A percentile compares a stretch with the other conserved stretches of the same genome.
These are phyloP conservation scores for Bombus waltoni DNA, from an alignment of 1,140 invertebrate genomes.

Conservation along the genomic window DNA sequence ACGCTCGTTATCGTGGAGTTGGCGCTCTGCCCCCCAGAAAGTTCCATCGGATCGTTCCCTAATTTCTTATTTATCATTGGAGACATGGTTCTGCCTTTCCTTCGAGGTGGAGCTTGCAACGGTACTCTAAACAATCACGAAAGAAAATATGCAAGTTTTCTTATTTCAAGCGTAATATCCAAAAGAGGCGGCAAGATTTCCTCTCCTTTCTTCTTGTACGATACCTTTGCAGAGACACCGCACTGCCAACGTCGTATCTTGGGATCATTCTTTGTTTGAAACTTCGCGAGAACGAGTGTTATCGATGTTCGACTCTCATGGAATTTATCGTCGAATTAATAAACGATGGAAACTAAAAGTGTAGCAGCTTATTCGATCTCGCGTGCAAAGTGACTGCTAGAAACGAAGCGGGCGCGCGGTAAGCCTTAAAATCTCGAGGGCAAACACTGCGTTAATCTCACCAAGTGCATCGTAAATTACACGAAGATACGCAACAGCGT, in stretches of 20 bases:
- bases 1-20: slow-evolving; percentile 91
- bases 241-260: slow-evolving; percentile 76
- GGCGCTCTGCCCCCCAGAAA: slow-evolving; percentile 80
- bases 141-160: not conserved
- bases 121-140: slow-evolving; percentile 72
- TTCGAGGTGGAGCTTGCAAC: slow-evolving; percentile 74
- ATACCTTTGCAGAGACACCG: slow-evolving; percentile 76
- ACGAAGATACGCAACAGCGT: not conserved
- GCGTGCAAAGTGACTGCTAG: not conserved
- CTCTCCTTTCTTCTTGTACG: not conserved
- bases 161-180: no score
- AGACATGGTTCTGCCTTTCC: slow-evolving; percentile 68
- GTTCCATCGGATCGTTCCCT: slow-evolving; percentile 75
- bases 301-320: not conserved
- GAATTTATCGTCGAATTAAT: no score
- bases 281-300: not conserved
- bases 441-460: not conserved
- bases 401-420: no score
- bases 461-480: not conserved
- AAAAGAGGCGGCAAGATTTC: no score
- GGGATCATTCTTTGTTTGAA: slow-evolving; percentile 68
- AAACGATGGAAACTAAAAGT: no score
- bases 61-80: slow-evolving; percentile 72
- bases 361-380: not conserved
- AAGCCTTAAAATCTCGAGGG: not conserved